Evolutionary conservation across 2,797 vertebrate genomes (phyloP).

Genomic region (Sparus aurata): DNA sequence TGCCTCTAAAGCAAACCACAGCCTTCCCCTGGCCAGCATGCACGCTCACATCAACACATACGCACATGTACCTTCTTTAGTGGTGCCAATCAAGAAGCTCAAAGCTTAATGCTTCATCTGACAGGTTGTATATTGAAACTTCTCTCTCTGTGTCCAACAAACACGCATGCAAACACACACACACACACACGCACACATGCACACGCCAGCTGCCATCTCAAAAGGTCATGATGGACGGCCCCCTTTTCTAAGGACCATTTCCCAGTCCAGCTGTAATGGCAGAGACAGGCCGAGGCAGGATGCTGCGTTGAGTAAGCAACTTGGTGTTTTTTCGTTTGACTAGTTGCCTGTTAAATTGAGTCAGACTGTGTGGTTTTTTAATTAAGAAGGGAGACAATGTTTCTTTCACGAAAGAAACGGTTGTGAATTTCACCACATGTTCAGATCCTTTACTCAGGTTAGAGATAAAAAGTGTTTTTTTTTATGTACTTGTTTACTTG

Average conservation of each 20-base stretch:
- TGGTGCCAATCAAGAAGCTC: background rate
- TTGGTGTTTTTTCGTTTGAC: background rate
- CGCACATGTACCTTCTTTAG: background rate
- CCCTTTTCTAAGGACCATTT: background rate
- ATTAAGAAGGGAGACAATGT: background rate
- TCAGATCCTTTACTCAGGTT: too few relatives aligned
- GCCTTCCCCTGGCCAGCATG: background rate
- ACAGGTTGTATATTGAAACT: background rate
- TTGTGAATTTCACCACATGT: background rate
- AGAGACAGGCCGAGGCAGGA: background rate
- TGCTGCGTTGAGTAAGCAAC: too few relatives aligned
- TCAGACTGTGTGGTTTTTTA: background rate
- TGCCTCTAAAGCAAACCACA: background rate
- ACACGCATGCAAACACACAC: background rate
- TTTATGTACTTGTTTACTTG: too few relatives aligned
- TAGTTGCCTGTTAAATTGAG: background rate
- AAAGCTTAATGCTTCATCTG: conserved; percentile 3
- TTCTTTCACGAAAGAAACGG: background rate
- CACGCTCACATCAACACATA: background rate
- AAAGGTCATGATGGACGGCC: background rate
- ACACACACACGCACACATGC: background rate
- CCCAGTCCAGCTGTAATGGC: background rate
- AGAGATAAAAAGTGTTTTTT: too few relatives aligned
- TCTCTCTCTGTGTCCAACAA: too few relatives aligned
- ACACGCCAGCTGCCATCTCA: background rate